Conservation (phyloP, 2,113 vertebrate species). For the Oostethus manadensis region DNA sequence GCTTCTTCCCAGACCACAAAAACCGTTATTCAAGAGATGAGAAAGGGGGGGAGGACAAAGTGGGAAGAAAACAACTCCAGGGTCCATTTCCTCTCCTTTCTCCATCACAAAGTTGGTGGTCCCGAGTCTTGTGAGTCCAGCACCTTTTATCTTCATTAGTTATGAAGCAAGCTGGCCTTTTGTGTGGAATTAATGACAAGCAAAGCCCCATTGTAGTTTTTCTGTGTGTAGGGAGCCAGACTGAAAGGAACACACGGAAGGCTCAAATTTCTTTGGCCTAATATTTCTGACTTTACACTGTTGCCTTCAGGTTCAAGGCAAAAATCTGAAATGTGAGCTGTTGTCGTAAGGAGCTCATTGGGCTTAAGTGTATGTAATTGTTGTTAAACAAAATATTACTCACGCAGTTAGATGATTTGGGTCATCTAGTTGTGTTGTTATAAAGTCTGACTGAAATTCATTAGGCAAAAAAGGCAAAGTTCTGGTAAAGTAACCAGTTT, state of each 20-base stretch:
- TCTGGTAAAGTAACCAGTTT: accelerated
- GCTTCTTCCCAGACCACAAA: slow-evolving; percentile 39
- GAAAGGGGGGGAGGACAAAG: background rate
- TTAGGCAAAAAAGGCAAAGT: background rate
- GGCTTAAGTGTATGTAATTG: too few species aligned
- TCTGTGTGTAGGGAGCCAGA: slow-evolving; percentile 32
- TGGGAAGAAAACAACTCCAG: background rate
- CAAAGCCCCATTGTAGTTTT: slow-evolving; percentile 26
- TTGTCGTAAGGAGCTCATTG: too few species aligned
- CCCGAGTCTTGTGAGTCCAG: slow-evolving; percentile 11
- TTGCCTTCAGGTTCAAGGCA: slow-evolving; percentile 15
- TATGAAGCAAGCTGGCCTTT: too few species aligned
- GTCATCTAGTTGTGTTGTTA: too few species aligned
- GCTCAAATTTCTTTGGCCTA: slow-evolving; percentile 55
- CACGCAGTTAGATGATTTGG: background rate
- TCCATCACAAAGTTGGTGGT: slow-evolving; percentile 32
- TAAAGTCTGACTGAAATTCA: too few species aligned
- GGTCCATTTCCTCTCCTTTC: background rate
- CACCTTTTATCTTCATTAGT: background rate
- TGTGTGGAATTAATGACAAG: too few species aligned
- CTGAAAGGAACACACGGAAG: slow-evolving; percentile 33
- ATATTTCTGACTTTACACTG: slow-evolving; percentile 52
- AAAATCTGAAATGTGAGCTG: slow-evolving; percentile 4
- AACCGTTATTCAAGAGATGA: slow-evolving; percentile 28
- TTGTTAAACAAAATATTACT: background rate